A percentile compares a stretch with the other conserved stretches of the same genome.
Conservation (phyloP, 1,140 invertebrate species). For the Meloidogyne chitwoodi region DNA sequence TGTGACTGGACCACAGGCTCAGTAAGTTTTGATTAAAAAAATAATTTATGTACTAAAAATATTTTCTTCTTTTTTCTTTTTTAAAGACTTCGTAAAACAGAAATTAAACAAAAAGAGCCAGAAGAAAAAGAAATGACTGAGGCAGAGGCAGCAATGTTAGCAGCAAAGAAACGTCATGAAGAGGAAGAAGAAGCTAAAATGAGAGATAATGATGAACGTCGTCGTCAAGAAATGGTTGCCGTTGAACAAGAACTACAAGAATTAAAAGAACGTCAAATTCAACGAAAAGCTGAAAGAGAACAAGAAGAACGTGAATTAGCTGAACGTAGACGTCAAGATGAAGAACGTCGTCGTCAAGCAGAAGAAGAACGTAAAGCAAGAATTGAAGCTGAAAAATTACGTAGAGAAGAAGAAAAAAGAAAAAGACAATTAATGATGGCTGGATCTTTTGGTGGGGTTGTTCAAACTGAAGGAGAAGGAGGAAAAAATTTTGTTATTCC, state of each 20-base stretch:
- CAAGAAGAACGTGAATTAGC: slow-evolving; percentile 45
- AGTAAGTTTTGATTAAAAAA: background rate
- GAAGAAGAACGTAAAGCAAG: slow-evolving; percentile 44
- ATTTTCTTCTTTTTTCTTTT: background rate
- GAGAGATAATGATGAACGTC: slow-evolving; percentile 39
- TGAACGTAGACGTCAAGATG: slow-evolving; percentile 46
- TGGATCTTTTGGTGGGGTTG: slow-evolving; percentile 63
- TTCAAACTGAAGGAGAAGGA: slow-evolving; percentile 59
- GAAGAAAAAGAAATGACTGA: slow-evolving; percentile 44
- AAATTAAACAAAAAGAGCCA: slow-evolving; percentile 30
- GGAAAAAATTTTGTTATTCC: slow-evolving; percentile 50
- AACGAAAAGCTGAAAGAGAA: slow-evolving; percentile 41
- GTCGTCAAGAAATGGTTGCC: slow-evolving; percentile 26
- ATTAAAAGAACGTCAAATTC: slow-evolving; percentile 38
- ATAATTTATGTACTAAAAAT: no score
- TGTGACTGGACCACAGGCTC: background rate
- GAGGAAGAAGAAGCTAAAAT: slow-evolving; percentile 48
- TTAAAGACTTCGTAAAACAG: slow-evolving; percentile 9
- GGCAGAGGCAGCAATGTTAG: slow-evolving; percentile 45
- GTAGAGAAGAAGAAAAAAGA: slow-evolving; percentile 51
- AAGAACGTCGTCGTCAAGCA: slow-evolving; percentile 44
- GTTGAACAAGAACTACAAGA: slow-evolving; percentile 40
- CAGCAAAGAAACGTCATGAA: slow-evolving; percentile 48
- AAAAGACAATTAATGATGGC: slow-evolving; percentile 47
- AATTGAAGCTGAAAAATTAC: slow-evolving; percentile 47